Conservation (phyloP, 1,140 invertebrate species). For the Saxidomus purpurata region DNA sequence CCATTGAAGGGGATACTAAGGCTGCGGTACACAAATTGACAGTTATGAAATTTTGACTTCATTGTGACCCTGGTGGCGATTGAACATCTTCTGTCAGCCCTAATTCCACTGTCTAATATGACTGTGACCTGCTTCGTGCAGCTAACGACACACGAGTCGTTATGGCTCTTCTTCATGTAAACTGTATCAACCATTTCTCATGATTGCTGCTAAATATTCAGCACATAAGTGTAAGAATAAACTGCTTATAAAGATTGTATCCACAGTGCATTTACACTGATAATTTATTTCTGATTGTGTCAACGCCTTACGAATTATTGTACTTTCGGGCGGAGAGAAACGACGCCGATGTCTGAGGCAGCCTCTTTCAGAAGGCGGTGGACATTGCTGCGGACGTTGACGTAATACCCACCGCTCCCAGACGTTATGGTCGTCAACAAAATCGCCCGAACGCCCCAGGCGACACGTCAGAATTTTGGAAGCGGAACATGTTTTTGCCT, state of each 20-base stretch:
- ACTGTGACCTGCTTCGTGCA: background rate
- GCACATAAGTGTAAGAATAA: too few species aligned
- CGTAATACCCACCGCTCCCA: background rate
- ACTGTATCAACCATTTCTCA: too few species aligned
- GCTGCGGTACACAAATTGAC: background rate
- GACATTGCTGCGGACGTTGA: background rate
- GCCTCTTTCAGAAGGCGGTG: background rate
- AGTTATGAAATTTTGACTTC: conserved; percentile 43
- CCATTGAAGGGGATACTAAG: background rate
- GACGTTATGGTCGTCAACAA: background rate
- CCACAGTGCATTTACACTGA: too few species aligned
- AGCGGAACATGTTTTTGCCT: background rate
- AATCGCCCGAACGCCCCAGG: background rate
- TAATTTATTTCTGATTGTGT: too few species aligned
- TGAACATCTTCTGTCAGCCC: background rate
- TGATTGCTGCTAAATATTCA: too few species aligned
- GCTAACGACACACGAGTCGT: background rate
- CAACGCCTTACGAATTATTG: background rate
- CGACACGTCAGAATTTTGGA: background rate
- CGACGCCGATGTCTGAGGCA: background rate
- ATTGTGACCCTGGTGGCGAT: conserved; percentile 43
- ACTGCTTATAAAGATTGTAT: too few species aligned
- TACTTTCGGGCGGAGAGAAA: background rate
- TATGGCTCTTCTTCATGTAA: background rate
- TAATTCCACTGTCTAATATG: background rate